A percentile compares a stretch with the other conserved stretches of the same genome.
These are phyloP conservation scores for Australoheros scitulus DNA, from an alignment of 2,113 vertebrate genomes.

Conservation along the genomic window DNA sequence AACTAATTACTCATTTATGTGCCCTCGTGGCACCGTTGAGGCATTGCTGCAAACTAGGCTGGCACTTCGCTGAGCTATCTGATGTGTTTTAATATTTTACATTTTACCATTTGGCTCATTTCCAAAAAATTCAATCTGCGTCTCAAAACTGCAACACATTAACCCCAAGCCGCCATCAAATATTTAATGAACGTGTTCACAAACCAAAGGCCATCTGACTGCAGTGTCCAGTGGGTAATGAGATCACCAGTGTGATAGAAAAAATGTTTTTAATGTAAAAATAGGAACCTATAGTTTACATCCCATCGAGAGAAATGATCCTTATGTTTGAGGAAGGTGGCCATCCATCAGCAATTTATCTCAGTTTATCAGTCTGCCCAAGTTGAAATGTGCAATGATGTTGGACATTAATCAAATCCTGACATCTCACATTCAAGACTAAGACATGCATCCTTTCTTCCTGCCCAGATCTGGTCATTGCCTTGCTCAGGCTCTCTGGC, in stretches of 20 bases:
- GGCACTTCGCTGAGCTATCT: constrained; percentile 31
- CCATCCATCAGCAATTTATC: constrained; percentile 76
- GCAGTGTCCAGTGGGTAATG: constrained; percentile 33
- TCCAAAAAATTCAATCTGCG: background rate
- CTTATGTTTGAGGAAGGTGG: constrained; percentile 67
- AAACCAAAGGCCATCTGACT: constrained; percentile 21
- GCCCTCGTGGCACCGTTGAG: constrained; percentile 19
- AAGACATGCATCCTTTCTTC: constrained; percentile 55
- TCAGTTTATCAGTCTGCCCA: constrained; percentile 72
- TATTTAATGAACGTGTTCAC: constrained; percentile 15
- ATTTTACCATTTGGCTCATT: constrained; percentile 15
- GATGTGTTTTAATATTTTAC: background rate
- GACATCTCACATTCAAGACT: constrained; percentile 69
- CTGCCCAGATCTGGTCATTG: constrained; percentile 31
- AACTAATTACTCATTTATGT: constrained; percentile 51
- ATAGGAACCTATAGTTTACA: constrained; percentile 54
- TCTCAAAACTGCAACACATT: background rate
- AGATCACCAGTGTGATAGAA: constrained; percentile 45
- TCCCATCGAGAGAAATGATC: constrained; percentile 66
- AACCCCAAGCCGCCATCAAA: background rate
- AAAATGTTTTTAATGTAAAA: constrained; percentile 60
- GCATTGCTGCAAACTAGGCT: constrained; percentile 14
- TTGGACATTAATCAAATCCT: constrained; percentile 77
- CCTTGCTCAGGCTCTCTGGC: constrained; percentile 28
- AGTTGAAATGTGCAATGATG: constrained; percentile 65